These are phyloP conservation scores for Blennius ocellaris DNA, from an alignment of 2,113 vertebrate species.

Conservation along the genomic window DNA sequence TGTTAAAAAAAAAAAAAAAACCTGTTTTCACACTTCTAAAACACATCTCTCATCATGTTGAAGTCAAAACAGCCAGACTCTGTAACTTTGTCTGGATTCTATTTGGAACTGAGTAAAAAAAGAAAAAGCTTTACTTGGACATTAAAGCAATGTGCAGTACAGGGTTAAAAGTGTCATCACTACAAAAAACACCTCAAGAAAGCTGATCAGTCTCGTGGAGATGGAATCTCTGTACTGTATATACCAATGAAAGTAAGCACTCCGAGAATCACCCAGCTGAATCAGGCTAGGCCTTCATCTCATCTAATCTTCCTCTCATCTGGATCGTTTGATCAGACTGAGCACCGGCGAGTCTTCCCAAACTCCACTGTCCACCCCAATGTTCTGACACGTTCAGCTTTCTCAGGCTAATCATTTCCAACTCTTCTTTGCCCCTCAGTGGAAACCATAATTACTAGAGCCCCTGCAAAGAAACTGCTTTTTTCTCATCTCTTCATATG, in stretches of 20 bases:
- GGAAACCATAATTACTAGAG: conserved; percentile 5
- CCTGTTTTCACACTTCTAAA: no score
- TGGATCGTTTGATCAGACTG: conserved; percentile 44
- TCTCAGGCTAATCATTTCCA: conserved; percentile 1
- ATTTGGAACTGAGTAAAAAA: neutral
- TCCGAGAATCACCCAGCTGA: conserved; percentile 17
- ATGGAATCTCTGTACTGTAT: conserved; percentile 11
- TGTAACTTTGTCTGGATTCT: neutral
- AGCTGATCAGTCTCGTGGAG: neutral
- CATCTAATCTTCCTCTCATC: conserved; percentile 34
- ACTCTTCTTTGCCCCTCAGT: neutral
- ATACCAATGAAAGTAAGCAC: neutral
- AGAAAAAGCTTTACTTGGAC: no score
- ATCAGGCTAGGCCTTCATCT: conserved; percentile 23
- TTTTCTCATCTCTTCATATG: conserved; percentile 36
- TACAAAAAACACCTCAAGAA: neutral
- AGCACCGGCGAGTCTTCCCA: conserved; percentile 27
- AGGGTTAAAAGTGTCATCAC: conserved; percentile 4
- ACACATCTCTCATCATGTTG: no score
- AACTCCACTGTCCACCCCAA: conserved; percentile 1
- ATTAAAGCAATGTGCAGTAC: no score
- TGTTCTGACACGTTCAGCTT: conserved; percentile 18
- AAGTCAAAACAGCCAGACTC: no score
- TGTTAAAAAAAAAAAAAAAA: no score
- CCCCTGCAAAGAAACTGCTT: conserved; percentile 7